Evolutionary conservation across 2,113 vertebrate species (phyloP).

Genomic region (Guaruba guarouba): DNA sequence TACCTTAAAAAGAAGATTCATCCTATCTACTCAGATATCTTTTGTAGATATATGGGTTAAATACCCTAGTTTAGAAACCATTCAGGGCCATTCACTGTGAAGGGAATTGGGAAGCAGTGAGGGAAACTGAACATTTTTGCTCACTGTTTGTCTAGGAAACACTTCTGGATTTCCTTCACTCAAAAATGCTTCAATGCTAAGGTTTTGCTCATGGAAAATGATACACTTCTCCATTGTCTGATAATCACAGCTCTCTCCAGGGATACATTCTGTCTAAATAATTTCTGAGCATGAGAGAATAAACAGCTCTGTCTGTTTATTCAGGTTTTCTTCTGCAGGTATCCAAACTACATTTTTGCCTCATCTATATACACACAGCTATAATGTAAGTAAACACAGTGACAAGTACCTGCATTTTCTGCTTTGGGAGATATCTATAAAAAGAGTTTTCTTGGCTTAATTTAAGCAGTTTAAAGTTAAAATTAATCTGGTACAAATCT

Average conservation of each 20-base stretch:
- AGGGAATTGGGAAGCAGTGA: background rate
- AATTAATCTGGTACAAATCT: background rate
- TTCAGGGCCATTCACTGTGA: background rate
- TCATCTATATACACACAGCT: background rate
- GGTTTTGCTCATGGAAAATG: background rate
- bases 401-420: background rate
- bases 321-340: background rate
- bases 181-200: background rate
- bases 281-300: background rate
- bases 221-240: background rate
- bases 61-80: background rate
- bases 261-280: background rate
- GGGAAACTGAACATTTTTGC: background rate
- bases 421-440: background rate
- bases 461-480: background rate
- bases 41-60: background rate
- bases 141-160: background rate
- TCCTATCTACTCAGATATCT: background rate
- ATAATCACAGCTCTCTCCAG: background rate
- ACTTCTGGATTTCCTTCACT: background rate
- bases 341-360: background rate
- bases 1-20: background rate
- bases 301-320: background rate
- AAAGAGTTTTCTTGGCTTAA: background rate
- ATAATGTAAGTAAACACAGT: background rate